Evolutionary conservation across 2,888 invertebrate species (phyloP), one percentile per base, ranked within the genome.

Genomic region (Perizoma affinitatum): DNA sequence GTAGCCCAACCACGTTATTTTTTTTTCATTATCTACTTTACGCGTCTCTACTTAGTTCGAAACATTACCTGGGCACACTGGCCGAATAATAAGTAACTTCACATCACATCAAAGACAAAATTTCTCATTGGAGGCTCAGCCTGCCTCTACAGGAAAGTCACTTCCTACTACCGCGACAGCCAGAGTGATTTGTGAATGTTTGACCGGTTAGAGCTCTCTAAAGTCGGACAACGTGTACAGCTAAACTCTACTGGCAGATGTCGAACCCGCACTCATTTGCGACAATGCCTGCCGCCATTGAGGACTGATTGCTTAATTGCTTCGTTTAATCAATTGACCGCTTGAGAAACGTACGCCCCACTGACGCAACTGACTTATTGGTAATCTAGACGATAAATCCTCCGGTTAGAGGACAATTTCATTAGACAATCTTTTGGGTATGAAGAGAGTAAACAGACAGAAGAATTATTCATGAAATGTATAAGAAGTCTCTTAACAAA

Each of bases 281-380:
- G 89, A 89, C 87, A 85, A 84, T 84, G 80, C 75, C 82, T 79
- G 80, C 83, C 80, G 72, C 83, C 85, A 83, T 87, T 87, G 86
- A 84, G 75, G 86, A 79, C 86, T 90, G 90, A 92, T 92, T 92
- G 88, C 79, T 90, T 92, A 92, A 92, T 92, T 91, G 91, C 86
- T 90, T 87, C 88, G 90, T 92, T 92, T 91, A 90, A 92, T 90
- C 91, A 92, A 92, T 91, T 91, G 90, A 85, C 85, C 88, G 88
- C 82, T 82, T 83, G 84, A 87, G 89, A 84, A 84, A 85, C 83
- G 81, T 80, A 76, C 76, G 83, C 77, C 79, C 50, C 74, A 77
- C 75, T 78, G 76, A 81, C 80, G 79, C 82, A 72, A 76, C 78
- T 74, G 79, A 74, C 73, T 86, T 83, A 82, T 82, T 80, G 81